These are phyloP conservation scores for Thereva unica DNA, from an alignment of 2,888 invertebrate species.

Conservation along the genomic window DNA sequence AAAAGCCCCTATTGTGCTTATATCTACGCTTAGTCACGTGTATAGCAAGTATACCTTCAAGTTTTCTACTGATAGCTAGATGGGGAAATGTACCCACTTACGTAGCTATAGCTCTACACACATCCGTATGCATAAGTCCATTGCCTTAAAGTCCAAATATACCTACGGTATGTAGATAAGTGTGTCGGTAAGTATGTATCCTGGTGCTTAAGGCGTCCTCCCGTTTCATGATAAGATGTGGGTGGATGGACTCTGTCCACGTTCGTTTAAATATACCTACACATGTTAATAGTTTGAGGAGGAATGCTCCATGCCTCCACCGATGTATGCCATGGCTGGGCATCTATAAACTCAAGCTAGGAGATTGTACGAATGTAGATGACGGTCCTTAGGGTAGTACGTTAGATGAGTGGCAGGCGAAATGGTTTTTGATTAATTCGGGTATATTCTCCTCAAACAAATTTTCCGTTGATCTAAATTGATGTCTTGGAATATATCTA, in stretches of 20 bases:
- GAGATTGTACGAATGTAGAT: conserved; percentile 42
- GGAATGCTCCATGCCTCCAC: conserved; percentile 5
- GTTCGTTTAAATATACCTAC: conserved; percentile 40
- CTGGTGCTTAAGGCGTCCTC: conserved; percentile 46
- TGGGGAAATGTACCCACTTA: conserved; percentile 39
- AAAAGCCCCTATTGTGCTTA: conserved; percentile 26
- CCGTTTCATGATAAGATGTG: conserved; percentile 46
- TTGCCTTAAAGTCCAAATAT: conserved; percentile 27
- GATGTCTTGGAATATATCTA: conserved; percentile 36
- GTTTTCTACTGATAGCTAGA: conserved; percentile 31
- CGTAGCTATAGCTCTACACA: conserved; percentile 10
- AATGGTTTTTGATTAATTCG: conserved; percentile 48
- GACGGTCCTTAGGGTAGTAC: conserved; percentile 44
- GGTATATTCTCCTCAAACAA: conserved; percentile 44
- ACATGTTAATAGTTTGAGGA: conserved; percentile 40
- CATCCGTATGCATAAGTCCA: conserved; percentile 13
- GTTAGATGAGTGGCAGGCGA: conserved; percentile 47
- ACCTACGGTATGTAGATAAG: conserved; percentile 28
- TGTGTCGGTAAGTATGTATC: conserved; percentile 37
- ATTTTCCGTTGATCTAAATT: conserved; percentile 39
- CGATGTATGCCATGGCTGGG: conserved; percentile 27
- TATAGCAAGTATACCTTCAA: conserved; percentile 30
- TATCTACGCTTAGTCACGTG: conserved; percentile 14
- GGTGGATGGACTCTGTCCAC: conserved; percentile 45
- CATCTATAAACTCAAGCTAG: conserved; percentile 41